Conservation (phyloP, 2,113 vertebrate genomes). For the Coreoperca whiteheadi region DNA sequence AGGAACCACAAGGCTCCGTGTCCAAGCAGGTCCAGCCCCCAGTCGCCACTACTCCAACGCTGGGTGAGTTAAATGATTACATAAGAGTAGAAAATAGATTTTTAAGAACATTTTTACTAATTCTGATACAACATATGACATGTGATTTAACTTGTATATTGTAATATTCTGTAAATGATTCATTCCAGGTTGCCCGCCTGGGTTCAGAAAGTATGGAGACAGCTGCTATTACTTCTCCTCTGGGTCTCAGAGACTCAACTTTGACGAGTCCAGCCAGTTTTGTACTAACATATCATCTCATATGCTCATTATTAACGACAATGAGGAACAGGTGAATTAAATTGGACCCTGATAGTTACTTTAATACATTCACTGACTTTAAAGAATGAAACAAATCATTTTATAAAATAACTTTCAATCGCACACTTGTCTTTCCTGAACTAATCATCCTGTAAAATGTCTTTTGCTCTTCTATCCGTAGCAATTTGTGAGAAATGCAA, state of each 20-base stretch:
- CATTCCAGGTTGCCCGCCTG: slow-evolving; percentile 87
- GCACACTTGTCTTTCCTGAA: neutral
- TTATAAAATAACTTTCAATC: neutral
- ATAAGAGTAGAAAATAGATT: neutral
- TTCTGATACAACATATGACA: neutral
- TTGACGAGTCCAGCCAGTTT: slow-evolving; percentile 87
- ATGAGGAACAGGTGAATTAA: slow-evolving; percentile 92
- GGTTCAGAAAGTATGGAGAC: slow-evolving; percentile 89
- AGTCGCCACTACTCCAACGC: slow-evolving; percentile 27
- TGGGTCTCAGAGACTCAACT: slow-evolving; percentile 85
- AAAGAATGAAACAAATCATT: neutral
- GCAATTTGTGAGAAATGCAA: slow-evolving; percentile 91
- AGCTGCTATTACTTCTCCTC: slow-evolving; percentile 95
- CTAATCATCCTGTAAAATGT: slow-evolving; percentile 9
- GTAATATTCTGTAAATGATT: slow-evolving; percentile 13
- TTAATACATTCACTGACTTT: neutral
- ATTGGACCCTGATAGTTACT: neutral
- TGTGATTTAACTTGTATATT: neutral
- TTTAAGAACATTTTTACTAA: neutral
- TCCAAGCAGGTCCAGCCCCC: slow-evolving; percentile 60
- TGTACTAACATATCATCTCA: slow-evolving; percentile 88
- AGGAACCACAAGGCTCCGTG: slow-evolving; percentile 47
- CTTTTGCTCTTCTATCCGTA: slow-evolving; percentile 70
- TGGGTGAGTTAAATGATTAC: slow-evolving; percentile 66
- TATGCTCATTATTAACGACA: slow-evolving; percentile 91